These are phyloP conservation scores for Callospermophilus lateralis DNA, from an alignment of 2,113 vertebrate genomes.

Conservation along the genomic window DNA sequence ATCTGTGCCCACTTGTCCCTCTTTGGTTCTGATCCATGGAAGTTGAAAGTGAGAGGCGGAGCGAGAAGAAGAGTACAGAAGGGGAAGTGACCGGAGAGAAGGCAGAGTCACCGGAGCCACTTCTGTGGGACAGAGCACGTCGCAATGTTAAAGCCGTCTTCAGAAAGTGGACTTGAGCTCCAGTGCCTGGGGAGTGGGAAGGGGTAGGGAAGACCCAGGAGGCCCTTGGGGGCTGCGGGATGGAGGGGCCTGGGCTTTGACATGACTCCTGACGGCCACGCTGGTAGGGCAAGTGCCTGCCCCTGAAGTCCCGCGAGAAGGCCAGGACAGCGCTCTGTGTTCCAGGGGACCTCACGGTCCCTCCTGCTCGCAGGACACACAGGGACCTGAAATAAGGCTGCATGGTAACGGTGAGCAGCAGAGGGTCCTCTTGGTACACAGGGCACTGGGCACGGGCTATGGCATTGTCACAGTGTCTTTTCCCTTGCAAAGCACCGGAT, in stretches of 20 bases:
- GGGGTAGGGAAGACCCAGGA: accelerated
- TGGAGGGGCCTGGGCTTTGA: accelerated
- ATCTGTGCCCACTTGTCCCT: background rate
- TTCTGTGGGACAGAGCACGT: no score
- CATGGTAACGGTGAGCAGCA: background rate
- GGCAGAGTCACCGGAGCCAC: background rate
- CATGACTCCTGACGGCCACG: accelerated
- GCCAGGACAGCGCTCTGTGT: accelerated
- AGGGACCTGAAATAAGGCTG: background rate
- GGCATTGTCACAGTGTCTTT: background rate
- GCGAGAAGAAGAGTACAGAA: background rate
- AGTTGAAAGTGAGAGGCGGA: background rate
- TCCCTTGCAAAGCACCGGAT: background rate
- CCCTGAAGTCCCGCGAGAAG: background rate
- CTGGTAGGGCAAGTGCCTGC: accelerated
- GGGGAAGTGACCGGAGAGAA: no score
- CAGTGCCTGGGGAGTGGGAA: no score
- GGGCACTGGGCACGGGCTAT: background rate
- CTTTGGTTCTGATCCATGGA: background rate
- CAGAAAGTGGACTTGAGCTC: no score
- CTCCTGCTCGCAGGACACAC: background rate
- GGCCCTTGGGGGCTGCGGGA: accelerated
- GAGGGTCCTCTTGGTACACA: background rate
- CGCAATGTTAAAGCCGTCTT: no score
- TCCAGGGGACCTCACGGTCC: background rate